Conservation (phyloP, 2,113 vertebrate genomes). For the Ciconia maguari region DNA sequence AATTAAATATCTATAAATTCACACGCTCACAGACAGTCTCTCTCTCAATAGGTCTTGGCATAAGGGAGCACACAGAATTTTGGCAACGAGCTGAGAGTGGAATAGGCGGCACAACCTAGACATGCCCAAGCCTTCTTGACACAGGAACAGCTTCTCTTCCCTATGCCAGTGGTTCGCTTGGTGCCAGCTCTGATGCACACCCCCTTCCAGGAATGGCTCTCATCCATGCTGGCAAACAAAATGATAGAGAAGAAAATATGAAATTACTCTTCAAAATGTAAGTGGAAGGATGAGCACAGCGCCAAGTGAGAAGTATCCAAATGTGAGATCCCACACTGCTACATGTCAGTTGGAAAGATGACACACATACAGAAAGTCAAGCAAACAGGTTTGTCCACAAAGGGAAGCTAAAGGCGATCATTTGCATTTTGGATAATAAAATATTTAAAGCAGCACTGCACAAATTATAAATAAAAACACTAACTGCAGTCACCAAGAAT, state of each 20-base stretch:
- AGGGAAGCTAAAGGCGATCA: slow-evolving; percentile 27
- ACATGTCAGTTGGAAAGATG: slow-evolving; percentile 75
- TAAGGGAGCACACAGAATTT: slow-evolving; percentile 61
- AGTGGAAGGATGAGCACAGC: slow-evolving; percentile 73
- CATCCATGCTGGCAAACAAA: slow-evolving; percentile 82
- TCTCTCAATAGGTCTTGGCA: slow-evolving; percentile 65
- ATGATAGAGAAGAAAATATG: slow-evolving; percentile 80
- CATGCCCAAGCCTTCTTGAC: slow-evolving; percentile 75
- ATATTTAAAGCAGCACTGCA: slow-evolving; percentile 24
- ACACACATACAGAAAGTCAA: slow-evolving; percentile 48
- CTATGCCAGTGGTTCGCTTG: slow-evolving; percentile 69
- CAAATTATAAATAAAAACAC: slow-evolving; percentile 43
- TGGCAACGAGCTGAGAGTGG: slow-evolving; percentile 52
- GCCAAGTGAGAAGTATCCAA: slow-evolving; percentile 78
- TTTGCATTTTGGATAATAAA: slow-evolving; percentile 29
- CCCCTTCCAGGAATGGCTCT: slow-evolving; percentile 81
- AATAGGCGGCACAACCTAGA: slow-evolving; percentile 64
- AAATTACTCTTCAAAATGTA: slow-evolving; percentile 83
- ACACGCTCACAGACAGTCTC: slow-evolving; percentile 54
- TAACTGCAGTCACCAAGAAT: not conserved
- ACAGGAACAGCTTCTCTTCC: slow-evolving; percentile 77
- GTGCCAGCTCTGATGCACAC: slow-evolving; percentile 76
- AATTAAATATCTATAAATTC: slow-evolving; percentile 67
- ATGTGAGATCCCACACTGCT: slow-evolving; percentile 77
- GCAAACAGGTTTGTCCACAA: slow-evolving; percentile 54